Evolutionary conservation across 2,113 vertebrate genomes (phyloP), one percentile per base, ranked within the genome.

Genomic region (Colaptes auratus): DNA sequence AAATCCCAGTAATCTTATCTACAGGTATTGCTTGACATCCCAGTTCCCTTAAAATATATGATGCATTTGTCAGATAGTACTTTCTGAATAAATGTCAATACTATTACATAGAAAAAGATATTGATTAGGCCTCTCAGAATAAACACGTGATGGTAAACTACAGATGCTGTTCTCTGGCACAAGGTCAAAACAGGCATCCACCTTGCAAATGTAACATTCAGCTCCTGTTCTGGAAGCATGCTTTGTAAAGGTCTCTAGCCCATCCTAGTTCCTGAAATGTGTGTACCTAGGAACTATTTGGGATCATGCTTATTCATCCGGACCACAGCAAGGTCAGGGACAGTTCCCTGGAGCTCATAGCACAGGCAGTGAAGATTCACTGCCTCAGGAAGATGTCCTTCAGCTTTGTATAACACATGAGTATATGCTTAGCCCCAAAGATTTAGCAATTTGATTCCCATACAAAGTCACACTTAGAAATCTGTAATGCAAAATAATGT

Each of bases 1-100:
- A 93, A 56, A 84, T 55, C n/a, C 46, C 64, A 84, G 8, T 77
- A 3, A 19, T 78, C 28, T 81, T n/a, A 30, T 91, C 79, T 63
- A 56, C 8, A 31, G 28, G 71, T 89, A 72, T 74, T 67, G 23
- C 12, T 52, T 87, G 85, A 79, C 33, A 60, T 90, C 7, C 14
- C 48, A 20, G 16, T 81, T 82, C 63, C 14, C 20, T 87, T 46
- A 33, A 90, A 85, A 91, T 89, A 75, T 33, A 27, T 70, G 25
- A 21, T 61, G 64, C 23, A 50, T 95, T 90, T 66, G 92, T 90
- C 59, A 79, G 80, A 55, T 66, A 2, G 1, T 76, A 56, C 18
- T 76, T 95, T 70, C 70, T 71, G 36, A 92, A 90, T 67, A 96
- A 46, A 84, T 87, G 52, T 48, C 55, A 46, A 44, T 89, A 89